phyloP scores from a whole-genome alignment of 2,797 vertebrate genomes.

The Euphonia xanthogaster region DNA sequence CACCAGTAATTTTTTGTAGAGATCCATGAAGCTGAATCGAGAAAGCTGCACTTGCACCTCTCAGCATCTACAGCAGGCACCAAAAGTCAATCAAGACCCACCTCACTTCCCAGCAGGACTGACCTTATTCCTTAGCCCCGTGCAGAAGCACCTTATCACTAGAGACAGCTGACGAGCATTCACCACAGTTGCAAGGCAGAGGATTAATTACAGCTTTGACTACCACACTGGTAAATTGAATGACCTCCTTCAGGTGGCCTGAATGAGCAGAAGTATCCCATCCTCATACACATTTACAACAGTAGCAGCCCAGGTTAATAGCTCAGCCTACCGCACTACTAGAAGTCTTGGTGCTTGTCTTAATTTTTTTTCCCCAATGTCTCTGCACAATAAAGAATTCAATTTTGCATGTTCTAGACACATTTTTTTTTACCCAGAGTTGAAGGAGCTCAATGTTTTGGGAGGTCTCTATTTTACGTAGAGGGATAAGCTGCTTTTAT shows the following conservation, averaged over 20 bases:
- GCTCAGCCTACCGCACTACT: background rate
- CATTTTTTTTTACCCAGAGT: background rate
- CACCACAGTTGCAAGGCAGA: background rate
- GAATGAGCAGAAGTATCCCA: background rate
- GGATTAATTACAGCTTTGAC: background rate
- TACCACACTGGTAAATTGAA: background rate
- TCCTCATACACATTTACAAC: background rate
- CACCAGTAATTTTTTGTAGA: background rate
- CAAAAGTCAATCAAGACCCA: rapidly evolving
- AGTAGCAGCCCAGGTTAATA: background rate
- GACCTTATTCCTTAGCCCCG: rapidly evolving
- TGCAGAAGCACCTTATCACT: background rate
- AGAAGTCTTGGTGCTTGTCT: background rate
- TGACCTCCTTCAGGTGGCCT: background rate
- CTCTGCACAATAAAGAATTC: background rate
- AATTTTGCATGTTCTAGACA: background rate
- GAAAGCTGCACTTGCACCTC: background rate
- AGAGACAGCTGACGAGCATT: background rate
- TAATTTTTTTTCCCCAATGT: background rate
- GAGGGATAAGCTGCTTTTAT: background rate
- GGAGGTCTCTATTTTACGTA: background rate
- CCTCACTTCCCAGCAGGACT: background rate
- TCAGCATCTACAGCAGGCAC: background rate
- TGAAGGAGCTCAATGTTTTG: background rate
- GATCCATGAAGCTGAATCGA: background rate